These are phyloP conservation scores for Lontra canadensis DNA, from an alignment of 2,113 vertebrate species.

Conservation along the genomic window DNA sequence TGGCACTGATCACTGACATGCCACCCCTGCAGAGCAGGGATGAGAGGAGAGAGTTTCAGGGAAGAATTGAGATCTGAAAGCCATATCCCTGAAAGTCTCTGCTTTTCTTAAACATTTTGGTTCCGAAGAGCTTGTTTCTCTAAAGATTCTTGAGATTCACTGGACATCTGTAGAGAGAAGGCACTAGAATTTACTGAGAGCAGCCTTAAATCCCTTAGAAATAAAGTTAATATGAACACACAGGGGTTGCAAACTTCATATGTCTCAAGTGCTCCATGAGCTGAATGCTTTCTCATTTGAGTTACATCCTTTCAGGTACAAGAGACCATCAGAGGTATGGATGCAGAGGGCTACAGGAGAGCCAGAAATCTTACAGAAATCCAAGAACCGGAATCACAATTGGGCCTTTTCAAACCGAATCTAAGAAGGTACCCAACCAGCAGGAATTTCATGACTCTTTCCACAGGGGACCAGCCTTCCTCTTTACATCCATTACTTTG, in stretches of 20 bases:
- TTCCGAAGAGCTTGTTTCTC: conserved; percentile 33
- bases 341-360: not conserved
- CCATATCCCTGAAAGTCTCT: not conserved
- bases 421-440: not conserved
- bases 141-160: not conserved
- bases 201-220: not conserved
- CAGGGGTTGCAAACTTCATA: not conserved
- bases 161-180: not conserved
- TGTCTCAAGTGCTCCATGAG: not conserved
- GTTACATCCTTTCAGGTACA: not conserved
- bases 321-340: not conserved
- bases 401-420: not conserved
- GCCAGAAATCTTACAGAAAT: not conserved
- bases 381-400: not conserved
- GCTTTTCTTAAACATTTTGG: not conserved
- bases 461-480: not conserved
- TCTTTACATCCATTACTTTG: not conserved
- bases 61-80: not conserved
- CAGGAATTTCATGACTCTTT: not conserved
- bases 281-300: not conserved
- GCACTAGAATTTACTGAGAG: not conserved
- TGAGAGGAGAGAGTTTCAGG: not conserved
- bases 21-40: not conserved
- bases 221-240: not conserved
- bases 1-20: not conserved